phyloP scores from a whole-genome alignment of 2,113 vertebrate species.

The Brachypodius melanocephalos region DNA sequence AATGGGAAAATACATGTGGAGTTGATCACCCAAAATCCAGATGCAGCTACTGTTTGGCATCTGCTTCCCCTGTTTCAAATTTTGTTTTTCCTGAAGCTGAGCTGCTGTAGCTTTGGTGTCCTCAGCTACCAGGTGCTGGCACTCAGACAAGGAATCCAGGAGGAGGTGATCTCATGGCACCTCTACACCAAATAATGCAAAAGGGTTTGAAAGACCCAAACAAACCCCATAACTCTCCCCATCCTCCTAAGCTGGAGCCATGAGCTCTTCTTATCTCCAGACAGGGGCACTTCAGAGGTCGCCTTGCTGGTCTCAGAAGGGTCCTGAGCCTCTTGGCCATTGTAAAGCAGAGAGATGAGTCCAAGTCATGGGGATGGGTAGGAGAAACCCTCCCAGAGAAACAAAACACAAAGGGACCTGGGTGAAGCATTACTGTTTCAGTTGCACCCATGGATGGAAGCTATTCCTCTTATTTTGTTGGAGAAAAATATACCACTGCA shows the following conservation, averaged over 20 bases:
- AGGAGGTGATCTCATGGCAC: not conserved
- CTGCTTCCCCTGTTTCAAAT: constrained; percentile 45
- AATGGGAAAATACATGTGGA: constrained; percentile 57
- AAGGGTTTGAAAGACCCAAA: not conserved
- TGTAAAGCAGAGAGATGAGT: not conserved
- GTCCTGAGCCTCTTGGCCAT: not conserved
- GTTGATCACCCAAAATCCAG: constrained; percentile 49
- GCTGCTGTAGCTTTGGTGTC: not conserved
- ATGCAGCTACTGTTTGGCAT: constrained; percentile 67
- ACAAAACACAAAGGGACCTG: not conserved
- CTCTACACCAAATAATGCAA: not conserved
- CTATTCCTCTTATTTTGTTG: not conserved
- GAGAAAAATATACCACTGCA: not conserved
- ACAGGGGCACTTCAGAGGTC: not conserved
- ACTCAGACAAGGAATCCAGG: not conserved
- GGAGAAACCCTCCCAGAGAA: not conserved
- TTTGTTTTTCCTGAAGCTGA: constrained; percentile 22
- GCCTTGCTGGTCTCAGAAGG: not conserved
- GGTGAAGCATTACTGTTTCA: not conserved
- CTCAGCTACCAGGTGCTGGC: not conserved
- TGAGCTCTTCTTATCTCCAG: not conserved
- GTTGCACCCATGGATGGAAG: not conserved
- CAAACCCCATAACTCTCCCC: not conserved
- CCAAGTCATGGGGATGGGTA: fast-evolving
- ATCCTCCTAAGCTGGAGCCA: not conserved